Percentiles rank a stretch among this genome's conserved stretches.
phyloP scores from a whole-genome alignment of 2,797 vertebrate species.

The Pangasius krempfi region DNA sequence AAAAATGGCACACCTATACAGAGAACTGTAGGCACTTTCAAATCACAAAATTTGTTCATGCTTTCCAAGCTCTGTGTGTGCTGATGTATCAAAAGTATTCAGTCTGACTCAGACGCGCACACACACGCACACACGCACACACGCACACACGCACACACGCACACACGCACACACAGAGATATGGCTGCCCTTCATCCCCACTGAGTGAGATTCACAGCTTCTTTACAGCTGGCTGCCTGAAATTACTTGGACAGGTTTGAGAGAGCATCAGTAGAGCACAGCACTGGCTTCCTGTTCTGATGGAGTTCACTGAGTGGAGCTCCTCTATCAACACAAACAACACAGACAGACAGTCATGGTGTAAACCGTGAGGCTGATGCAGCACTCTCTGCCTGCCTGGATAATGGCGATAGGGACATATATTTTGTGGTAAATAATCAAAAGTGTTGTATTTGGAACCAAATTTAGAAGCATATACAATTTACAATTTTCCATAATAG shows the following conservation, averaged over 20 bases:
- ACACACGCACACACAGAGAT: slow-evolving; percentile 13
- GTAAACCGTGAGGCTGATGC: not conserved
- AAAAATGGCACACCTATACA: slow-evolving; percentile 2
- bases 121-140: not conserved
- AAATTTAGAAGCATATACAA: not conserved
- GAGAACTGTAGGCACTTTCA: slow-evolving; percentile 11
- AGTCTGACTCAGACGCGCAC: not conserved
- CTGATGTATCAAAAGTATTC: slow-evolving; percentile 29
- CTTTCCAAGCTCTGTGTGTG: not conserved
- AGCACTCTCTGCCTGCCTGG: slow-evolving; percentile 13
- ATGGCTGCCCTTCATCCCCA: slow-evolving; percentile 3
- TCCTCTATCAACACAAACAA: slow-evolving; percentile 40
- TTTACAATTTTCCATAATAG: not conserved
- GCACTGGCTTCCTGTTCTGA: slow-evolving; percentile 29
- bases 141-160: not conserved
- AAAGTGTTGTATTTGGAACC: not conserved
- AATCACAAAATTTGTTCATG: not conserved
- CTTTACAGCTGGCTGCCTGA: slow-evolving; percentile 33
- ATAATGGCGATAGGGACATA: slow-evolving; percentile 7
- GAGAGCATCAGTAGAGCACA: slow-evolving; percentile 37
- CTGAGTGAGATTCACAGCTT: slow-evolving; percentile 27
- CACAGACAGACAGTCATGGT: not conserved
- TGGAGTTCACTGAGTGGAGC: slow-evolving; percentile 33
- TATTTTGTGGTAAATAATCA: slow-evolving; percentile 12
- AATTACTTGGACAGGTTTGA: slow-evolving; percentile 30